Conservation (phyloP, 2,888 invertebrate genomes). For the Eurois occulta region DNA sequence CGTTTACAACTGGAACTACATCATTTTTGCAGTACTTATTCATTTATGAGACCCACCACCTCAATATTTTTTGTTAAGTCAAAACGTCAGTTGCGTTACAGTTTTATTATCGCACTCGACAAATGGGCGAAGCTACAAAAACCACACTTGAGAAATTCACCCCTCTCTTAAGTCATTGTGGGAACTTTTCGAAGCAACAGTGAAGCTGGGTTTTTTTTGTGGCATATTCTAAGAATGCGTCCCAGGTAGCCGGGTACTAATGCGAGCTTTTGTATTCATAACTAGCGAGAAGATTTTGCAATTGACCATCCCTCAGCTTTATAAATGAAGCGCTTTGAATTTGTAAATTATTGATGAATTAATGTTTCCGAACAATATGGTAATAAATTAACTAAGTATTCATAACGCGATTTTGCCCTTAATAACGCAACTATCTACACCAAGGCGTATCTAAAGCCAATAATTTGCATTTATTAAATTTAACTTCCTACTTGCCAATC, state of each 20-base stretch:
- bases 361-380: constrained; percentile 29
- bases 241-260: constrained; percentile 85
- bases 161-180: constrained; percentile 86
- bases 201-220: constrained; percentile 81
- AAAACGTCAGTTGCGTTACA: constrained; percentile 76
- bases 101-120: constrained; percentile 85
- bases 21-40: constrained; percentile 22
- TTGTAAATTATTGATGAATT: constrained; percentile 53
- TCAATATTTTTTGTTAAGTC: constrained; percentile 64
- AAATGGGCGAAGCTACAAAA: constrained; percentile 87
- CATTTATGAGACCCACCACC: constrained; percentile 14
- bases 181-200: constrained; percentile 84
- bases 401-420: constrained; percentile 39
- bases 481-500: constrained; percentile 39
- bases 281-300: constrained; percentile 68
- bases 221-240: constrained; percentile 79
- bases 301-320: constrained; percentile 60
- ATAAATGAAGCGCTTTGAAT: constrained; percentile 54
- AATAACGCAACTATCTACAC: constrained; percentile 31
- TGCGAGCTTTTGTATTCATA: constrained; percentile 78
- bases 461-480: constrained; percentile 49
- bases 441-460: constrained; percentile 24
- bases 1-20: constrained; percentile 41
- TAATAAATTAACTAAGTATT: constrained; percentile 43
- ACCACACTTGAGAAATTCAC: constrained; percentile 87